Evolutionary conservation across 2,888 invertebrate genomes (phyloP).

Genomic region (Cephonodes hylas): DNA sequence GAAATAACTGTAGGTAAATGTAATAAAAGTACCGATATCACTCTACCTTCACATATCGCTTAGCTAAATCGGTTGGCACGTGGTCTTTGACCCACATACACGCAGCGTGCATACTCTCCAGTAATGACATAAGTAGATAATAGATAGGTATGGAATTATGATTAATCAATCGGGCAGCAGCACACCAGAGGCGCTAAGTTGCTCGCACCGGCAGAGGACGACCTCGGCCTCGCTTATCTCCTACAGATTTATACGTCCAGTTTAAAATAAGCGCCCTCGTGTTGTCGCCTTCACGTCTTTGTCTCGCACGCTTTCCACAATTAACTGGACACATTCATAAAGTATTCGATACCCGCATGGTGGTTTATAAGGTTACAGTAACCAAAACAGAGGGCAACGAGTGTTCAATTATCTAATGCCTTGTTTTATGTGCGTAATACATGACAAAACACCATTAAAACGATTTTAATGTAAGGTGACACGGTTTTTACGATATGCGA

Average conservation of each 20-base stretch:
- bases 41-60: neutral
- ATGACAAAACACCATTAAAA: neutral
- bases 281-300: conserved; percentile 23
- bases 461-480: neutral
- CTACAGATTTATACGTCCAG: conserved; percentile 49
- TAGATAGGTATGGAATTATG: neutral
- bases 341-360: neutral
- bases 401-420: neutral
- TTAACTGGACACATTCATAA: neutral
- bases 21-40: conserved; percentile 14
- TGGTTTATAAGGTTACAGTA: neutral
- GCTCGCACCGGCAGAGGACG: conserved; percentile 20
- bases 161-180: neutral
- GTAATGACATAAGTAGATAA: neutral
- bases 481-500: neutral
- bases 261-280: conserved; percentile 37
- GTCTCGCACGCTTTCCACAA: neutral
- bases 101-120: neutral
- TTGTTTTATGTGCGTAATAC: neutral
- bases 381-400: neutral
- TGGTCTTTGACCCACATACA: neutral
- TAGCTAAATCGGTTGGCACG: neutral
- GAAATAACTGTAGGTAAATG: neutral
- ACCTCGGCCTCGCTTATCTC: conserved; percentile 64
- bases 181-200: neutral